Evolutionary conservation across 2,888 invertebrate genomes (phyloP), one percentile per base, ranked within the genome.

Genomic region (Dichetophora obliterata): DNA sequence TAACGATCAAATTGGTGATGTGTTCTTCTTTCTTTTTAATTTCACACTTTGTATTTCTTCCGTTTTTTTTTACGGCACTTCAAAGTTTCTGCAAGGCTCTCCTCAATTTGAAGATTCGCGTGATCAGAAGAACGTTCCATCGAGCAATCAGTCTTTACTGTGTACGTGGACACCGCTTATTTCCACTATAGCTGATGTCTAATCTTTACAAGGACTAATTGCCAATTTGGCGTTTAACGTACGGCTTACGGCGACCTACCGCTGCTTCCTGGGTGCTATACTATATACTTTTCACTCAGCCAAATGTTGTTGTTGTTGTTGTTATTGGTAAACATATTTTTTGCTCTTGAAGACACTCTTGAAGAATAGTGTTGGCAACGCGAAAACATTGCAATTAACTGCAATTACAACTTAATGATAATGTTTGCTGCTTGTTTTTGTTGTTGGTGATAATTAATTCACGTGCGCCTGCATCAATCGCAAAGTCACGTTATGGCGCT

Each of bases 381-480:
- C 66, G 74, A 71, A 76, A 76, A 76, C 71, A 76, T 71, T 72
- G 63, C 76, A 76, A 76, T 71, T 76, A 71, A 75, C 75, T 63
- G 34, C 75, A 75, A 75, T 76, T 71, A 76, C 70, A 50, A 76
- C 73, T 74, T 74, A 74, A 77, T 77, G 73, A 69, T 74, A 75
- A 70, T 70, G 69, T 74, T 54, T 22, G 54, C 52, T 74, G 61
- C 71, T 43, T 68, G 27, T 59, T 76, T 24, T 70, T 73, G 76
- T 71, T 59, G 75, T 61, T 71, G 66, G 73, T 71, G 65, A 54
- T 77, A 75, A 75, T 77, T 80, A 75, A 75, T 73, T 77, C 74
- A 66, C 54, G 74, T 66, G 73, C 50, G 71, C 63, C 34, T 31
- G 70, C 70, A 54, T 76, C 50, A 50, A 66, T 78, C 61, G 75